Evolutionary conservation across 2,797 vertebrate species (phyloP).

Genomic region (Rhinatrema bivittatum): DNA sequence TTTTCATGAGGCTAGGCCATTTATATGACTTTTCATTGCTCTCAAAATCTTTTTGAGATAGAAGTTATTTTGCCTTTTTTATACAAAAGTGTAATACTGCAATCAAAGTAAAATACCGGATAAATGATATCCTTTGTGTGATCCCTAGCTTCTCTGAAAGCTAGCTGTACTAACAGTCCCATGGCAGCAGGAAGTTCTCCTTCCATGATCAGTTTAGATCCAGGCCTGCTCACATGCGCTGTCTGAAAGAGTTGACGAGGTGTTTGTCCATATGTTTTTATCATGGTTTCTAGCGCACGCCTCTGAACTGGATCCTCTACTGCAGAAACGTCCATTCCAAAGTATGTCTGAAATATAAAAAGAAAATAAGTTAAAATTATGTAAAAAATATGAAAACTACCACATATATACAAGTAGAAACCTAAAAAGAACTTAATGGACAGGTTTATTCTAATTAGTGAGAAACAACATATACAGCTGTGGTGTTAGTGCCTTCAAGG

Average conservation of each 20-base stretch:
- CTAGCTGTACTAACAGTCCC: constrained; percentile 93
- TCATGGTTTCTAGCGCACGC: constrained; percentile 95
- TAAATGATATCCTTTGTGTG: constrained; percentile 74
- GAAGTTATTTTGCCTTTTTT: neutral
- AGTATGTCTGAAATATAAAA: constrained; percentile 75
- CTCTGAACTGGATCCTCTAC: constrained; percentile 96
- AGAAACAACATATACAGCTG: no score
- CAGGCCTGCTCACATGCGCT: constrained; percentile 73
- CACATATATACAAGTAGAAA: no score
- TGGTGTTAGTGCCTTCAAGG: no score
- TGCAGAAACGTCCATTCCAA: constrained; percentile 96
- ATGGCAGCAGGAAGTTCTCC: constrained; percentile 93
- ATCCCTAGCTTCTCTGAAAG: constrained; percentile 87
- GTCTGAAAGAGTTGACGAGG: constrained; percentile 87
- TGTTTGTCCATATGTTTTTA: constrained; percentile 95
- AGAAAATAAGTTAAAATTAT: no score
- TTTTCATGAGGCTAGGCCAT: no score
- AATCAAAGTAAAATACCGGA: constrained; percentile 64
- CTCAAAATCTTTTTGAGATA: neutral
- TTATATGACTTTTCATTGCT: neutral
- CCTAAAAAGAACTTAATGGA: no score
- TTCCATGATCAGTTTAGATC: constrained; percentile 77
- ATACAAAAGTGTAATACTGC: no score
- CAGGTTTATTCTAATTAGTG: no score
- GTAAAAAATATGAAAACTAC: no score